Percentiles rank a stretch among this genome's conserved stretches.
These are phyloP conservation scores for Chaenogobius annularis DNA, from an alignment of 2,113 vertebrate species.

Conservation along the genomic window DNA sequence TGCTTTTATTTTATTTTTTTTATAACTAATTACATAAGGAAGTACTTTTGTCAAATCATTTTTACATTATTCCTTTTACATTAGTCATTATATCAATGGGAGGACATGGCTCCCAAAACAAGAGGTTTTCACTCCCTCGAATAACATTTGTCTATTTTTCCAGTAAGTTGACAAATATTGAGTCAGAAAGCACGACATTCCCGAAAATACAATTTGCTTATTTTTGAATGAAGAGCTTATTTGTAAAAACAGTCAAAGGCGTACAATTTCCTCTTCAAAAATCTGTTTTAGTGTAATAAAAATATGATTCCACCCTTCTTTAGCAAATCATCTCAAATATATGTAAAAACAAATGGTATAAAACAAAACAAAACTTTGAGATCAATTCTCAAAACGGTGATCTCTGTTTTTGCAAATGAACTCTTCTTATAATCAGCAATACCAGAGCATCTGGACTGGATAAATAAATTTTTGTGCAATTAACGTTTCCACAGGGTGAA, in stretches of 20 bases:
- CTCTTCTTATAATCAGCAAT: background rate
- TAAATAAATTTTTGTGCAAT: background rate
- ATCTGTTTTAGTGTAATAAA: no score
- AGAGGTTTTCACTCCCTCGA: conserved; percentile 14
- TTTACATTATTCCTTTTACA: background rate
- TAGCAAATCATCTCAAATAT: no score
- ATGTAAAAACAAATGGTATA: no score
- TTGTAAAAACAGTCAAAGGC: no score
- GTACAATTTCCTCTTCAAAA: no score
- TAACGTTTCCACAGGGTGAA: background rate
- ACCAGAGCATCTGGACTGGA: background rate
- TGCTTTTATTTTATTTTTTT: background rate
- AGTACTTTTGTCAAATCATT: background rate
- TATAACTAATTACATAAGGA: conserved; percentile 7
- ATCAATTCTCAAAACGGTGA: no score
- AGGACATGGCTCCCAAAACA: conserved; percentile 11
- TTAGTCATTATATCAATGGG: background rate
- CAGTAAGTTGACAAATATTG: background rate
- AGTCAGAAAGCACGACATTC: background rate
- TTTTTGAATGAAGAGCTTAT: background rate
- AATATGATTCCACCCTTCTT: no score
- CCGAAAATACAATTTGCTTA: background rate
- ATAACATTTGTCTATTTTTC: background rate
- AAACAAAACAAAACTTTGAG: no score
- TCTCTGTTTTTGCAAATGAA: no score